phyloP scores from a whole-genome alignment of 2,797 vertebrate genomes.

The Sorex maritimensis region DNA sequence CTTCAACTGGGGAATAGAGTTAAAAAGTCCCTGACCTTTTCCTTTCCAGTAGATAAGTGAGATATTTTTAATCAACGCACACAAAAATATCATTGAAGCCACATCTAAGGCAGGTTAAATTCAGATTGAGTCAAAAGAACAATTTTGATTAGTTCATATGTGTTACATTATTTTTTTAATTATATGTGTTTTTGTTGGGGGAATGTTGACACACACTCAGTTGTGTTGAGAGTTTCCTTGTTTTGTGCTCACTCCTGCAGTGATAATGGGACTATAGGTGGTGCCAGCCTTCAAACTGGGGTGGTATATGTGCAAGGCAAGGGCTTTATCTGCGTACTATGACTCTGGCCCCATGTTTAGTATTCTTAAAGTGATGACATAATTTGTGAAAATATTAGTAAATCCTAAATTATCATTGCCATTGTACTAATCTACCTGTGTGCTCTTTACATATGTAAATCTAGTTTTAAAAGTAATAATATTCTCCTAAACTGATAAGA shows the following conservation, averaged over 20 bases:
- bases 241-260: no score
- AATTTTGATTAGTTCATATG: not conserved
- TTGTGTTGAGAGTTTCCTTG: no score
- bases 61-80: slow-evolving; percentile 27
- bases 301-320: no score
- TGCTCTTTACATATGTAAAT: not conserved
- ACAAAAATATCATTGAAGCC: slow-evolving; percentile 3
- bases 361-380: slow-evolving; percentile 1
- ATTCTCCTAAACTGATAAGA: no score
- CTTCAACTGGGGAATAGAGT: not conserved
- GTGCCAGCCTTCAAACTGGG: no score
- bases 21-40: slow-evolving; percentile 7
- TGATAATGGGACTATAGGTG: no score
- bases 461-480: not conserved
- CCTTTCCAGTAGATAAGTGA: not conserved
- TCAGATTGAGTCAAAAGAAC: not conserved
- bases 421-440: not conserved
- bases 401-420: not conserved
- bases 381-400: not conserved
- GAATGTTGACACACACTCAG: no score
- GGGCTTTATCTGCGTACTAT: no score
- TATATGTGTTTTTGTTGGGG: no score
- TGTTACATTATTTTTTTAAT: no score
- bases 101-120: not conserved
- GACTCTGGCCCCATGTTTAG: no score